Conservation (phyloP, 2,888 invertebrate genomes). For the Epinotia ramella region DNA sequence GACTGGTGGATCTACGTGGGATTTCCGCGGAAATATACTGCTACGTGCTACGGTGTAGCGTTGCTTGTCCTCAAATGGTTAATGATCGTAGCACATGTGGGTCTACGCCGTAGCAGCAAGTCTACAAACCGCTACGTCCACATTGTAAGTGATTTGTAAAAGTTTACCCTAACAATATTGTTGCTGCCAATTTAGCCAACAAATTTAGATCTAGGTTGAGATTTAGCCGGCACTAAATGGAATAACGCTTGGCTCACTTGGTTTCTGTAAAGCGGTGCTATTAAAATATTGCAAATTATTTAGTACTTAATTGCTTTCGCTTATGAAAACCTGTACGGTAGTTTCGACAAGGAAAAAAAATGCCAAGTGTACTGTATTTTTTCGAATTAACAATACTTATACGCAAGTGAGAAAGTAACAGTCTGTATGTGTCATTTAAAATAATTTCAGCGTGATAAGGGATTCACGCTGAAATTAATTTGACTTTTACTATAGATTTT, state of each 20-base stretch:
- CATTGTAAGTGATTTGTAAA: slow-evolving; percentile 36
- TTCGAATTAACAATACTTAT: too few species aligned
- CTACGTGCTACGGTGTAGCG: too few species aligned
- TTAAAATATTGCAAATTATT: background rate
- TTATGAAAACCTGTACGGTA: background rate
- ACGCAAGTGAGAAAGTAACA: too few species aligned
- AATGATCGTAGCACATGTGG: background rate
- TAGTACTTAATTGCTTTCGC: background rate
- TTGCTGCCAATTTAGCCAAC: slow-evolving; percentile 30
- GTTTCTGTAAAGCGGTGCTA: background rate
- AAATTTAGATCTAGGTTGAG: slow-evolving; percentile 42
- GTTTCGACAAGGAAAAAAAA: too few species aligned
- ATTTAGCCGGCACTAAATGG: slow-evolving; percentile 29
- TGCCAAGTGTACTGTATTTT: too few species aligned
- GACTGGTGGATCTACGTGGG: too few species aligned
- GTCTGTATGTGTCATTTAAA: too few species aligned
- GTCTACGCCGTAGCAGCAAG: slow-evolving; percentile 37
- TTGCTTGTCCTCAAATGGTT: background rate
- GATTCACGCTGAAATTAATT: too few species aligned
- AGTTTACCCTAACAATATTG: slow-evolving; percentile 18
- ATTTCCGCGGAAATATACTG: too few species aligned
- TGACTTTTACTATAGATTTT: too few species aligned
- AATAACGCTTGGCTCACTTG: slow-evolving; percentile 1
- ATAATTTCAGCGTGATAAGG: too few species aligned
- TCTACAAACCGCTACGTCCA: slow-evolving; percentile 38